phyloP scores from a whole-genome alignment of 2,113 vertebrate species.

The Brienomyrus brachyistius region DNA sequence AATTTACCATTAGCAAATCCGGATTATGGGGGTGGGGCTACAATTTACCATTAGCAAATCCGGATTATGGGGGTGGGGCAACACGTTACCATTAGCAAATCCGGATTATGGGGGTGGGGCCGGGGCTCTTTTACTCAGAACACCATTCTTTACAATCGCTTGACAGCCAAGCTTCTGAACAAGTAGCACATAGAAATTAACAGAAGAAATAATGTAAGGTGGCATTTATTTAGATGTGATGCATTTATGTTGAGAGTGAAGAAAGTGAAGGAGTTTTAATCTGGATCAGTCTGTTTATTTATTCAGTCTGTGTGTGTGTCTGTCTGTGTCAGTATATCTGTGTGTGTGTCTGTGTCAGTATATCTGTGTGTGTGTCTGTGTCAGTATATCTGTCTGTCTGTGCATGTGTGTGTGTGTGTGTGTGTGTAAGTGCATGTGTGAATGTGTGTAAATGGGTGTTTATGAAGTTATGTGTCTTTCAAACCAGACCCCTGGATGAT shows the following conservation, averaged over 20 bases:
- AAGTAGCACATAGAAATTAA: neutral
- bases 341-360: no score
- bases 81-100: no score
- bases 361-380: no score
- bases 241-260: no score
- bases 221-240: no score
- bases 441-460: neutral
- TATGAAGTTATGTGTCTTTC: neutral
- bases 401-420: neutral
- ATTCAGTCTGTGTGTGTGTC: no score
- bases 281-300: no score
- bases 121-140: neutral
- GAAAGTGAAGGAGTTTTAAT: no score
- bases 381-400: neutral
- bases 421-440: neutral
- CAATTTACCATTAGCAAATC: no score
- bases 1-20: no score
- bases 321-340: neutral
- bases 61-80: neutral
- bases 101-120: neutral
- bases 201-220: neutral
- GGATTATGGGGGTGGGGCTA: no score
- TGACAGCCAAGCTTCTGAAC: neutral
- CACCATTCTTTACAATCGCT: neutral
- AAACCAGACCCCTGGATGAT: neutral